Percentiles rank a stretch among this genome's conserved stretches.
Conservation (phyloP, 2,888 invertebrate species). For the Eupithecia centaureata region DNA sequence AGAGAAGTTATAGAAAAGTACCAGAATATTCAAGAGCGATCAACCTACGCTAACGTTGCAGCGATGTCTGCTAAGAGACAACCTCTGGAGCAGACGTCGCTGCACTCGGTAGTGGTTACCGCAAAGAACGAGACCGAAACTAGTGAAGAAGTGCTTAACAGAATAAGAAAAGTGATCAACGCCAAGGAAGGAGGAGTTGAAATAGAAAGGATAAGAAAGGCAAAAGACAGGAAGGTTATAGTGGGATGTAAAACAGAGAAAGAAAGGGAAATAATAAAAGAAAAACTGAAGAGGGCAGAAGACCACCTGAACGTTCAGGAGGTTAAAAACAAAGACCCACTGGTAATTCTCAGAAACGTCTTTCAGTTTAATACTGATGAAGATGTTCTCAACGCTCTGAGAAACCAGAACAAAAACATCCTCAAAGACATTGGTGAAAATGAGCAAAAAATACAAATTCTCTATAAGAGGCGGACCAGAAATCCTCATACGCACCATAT, state of each 20-base stretch:
- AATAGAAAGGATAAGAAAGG: constrained; percentile 31
- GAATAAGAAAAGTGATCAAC: constrained; percentile 24
- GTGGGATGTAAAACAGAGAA: constrained; percentile 23
- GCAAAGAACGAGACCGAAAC: constrained; percentile 23
- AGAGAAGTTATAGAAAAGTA: not conserved
- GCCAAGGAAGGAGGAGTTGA: constrained; percentile 26
- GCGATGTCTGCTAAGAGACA: not conserved
- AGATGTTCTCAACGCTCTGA: not conserved
- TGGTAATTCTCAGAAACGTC: no score
- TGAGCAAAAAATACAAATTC: not conserved
- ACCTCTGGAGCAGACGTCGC: constrained; percentile 11
- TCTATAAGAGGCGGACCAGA: not conserved
- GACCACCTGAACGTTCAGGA: constrained; percentile 26
- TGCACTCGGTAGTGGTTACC: constrained; percentile 30
- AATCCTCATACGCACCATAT: not conserved
- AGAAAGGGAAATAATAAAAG: constrained; percentile 23
- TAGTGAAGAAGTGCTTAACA: constrained; percentile 21
- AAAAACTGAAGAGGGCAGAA: constrained; percentile 12
- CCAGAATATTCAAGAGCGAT: not conserved
- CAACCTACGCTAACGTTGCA: constrained; percentile 12
- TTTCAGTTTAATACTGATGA: constrained; percentile 20
- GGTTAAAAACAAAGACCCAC: constrained; percentile 31
- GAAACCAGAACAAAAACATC: not conserved
- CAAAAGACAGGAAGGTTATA: constrained; percentile 29
- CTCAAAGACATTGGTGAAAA: not conserved